phyloP scores from a whole-genome alignment of 2,113 vertebrate genomes.

The Collichthys lucidus region DNA sequence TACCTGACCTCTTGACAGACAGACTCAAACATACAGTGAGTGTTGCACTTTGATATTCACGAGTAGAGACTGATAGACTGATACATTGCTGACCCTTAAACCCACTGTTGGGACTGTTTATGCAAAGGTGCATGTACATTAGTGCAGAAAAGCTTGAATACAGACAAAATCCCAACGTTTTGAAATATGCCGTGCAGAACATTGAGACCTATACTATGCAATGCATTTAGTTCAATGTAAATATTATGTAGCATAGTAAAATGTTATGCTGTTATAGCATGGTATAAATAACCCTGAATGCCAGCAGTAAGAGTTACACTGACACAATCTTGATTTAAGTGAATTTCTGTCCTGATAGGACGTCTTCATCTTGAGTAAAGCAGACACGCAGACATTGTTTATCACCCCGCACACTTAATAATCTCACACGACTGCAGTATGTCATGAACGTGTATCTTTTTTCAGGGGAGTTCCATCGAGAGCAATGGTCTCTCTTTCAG shows the following conservation, averaged over 20 bases:
- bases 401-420: not conserved
- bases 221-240: not conserved
- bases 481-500: too few relatives aligned
- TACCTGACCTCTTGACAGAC: slow-evolving; percentile 7
- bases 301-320: not conserved
- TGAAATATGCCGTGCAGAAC: not conserved
- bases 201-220: not conserved
- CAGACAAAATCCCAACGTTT: not conserved
- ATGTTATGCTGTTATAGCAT: not conserved
- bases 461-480: too few relatives aligned
- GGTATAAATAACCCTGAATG: not conserved
- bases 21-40: slow-evolving; percentile 5
- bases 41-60: not conserved
- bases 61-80: not conserved
- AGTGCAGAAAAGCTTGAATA: not conserved
- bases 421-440: not conserved
- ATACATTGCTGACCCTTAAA: slow-evolving; percentile 8
- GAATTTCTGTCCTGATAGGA: not conserved
- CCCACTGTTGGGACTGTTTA: not conserved
- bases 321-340: not conserved
- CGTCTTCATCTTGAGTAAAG: not conserved
- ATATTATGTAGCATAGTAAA: not conserved
- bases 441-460: too few relatives aligned
- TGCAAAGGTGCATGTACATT: not conserved
- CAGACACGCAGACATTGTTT: not conserved